phyloP scores from a whole-genome alignment of 2,797 vertebrate genomes.

The Coreius guichenoti region DNA sequence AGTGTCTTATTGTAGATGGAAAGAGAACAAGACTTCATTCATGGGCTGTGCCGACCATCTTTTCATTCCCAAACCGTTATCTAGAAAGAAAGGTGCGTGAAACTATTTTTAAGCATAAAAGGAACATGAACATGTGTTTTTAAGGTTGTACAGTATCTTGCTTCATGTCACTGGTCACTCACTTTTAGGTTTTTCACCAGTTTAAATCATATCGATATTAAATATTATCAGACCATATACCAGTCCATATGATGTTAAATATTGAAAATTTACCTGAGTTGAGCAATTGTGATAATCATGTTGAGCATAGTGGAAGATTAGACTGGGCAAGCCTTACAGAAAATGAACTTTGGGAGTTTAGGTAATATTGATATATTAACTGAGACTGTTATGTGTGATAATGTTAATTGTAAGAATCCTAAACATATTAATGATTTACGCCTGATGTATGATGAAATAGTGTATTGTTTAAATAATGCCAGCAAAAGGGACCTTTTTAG shows the following conservation, averaged over 20 bases:
- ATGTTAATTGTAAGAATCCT: neutral
- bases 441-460: too few relatives aligned
- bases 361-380: neutral
- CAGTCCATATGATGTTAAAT: too few relatives aligned
- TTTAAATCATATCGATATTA: neutral
- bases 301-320: too few relatives aligned
- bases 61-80: slow-evolving; percentile 33
- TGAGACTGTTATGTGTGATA: neutral
- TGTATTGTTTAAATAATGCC: too few relatives aligned
- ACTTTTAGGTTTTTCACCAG: neutral
- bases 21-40: slow-evolving; percentile 36
- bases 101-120: neutral
- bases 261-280: too few relatives aligned
- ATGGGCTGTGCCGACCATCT: slow-evolving; percentile 48
- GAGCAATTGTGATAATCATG: too few relatives aligned
- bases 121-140: neutral
- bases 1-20: slow-evolving; percentile 20
- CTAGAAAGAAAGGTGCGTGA: slow-evolving; percentile 26
- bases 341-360: neutral
- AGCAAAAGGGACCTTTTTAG: neutral
- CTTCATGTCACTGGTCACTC: neutral
- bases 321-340: too few relatives aligned
- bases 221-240: too few relatives aligned
- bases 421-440: neutral
- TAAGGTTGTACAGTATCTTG: neutral